phyloP scores from a whole-genome alignment of 1,140 invertebrate genomes.

The Hirudo medicinalis region DNA sequence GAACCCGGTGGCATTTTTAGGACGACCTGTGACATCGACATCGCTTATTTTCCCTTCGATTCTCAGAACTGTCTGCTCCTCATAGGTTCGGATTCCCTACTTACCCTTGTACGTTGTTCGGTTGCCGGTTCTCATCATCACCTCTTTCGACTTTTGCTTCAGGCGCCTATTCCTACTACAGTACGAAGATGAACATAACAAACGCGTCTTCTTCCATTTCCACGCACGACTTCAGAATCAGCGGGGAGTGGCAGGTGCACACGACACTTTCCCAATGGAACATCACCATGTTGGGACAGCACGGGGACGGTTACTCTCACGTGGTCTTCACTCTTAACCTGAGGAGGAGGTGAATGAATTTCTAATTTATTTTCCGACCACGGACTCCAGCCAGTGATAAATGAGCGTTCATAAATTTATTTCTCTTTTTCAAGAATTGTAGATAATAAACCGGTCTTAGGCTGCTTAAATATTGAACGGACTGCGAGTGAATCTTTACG shows the following conservation, averaged over 20 bases:
- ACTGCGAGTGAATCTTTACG: no score
- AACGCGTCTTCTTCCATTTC: slow-evolving; percentile 14
- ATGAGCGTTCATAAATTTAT: no score
- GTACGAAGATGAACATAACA: slow-evolving; percentile 23
- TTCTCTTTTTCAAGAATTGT: no score
- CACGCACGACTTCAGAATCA: slow-evolving; percentile 19
- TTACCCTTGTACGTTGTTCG: slow-evolving; percentile 82
- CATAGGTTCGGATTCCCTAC: slow-evolving; percentile 40
- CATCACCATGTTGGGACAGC: slow-evolving; percentile 17
- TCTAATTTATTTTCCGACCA: no score
- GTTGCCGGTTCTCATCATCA: slow-evolving; percentile 53
- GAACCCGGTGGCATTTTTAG: slow-evolving; percentile 88
- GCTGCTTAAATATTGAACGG: no score
- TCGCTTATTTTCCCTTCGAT: slow-evolving; percentile 52
- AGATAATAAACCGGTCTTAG: no score
- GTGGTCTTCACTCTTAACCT: slow-evolving; percentile 12
- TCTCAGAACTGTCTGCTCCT: slow-evolving; percentile 51
- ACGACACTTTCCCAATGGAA: slow-evolving; percentile 15
- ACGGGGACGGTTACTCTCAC: slow-evolving; percentile 15
- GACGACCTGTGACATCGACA: slow-evolving; percentile 69
- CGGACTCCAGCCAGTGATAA: no score
- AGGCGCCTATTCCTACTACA: slow-evolving; percentile 35
- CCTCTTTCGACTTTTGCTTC: slow-evolving; percentile 52
- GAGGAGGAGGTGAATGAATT: neutral
- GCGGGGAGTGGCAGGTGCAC: slow-evolving; percentile 21